Percentiles rank a stretch among this genome's conserved stretches.
Evolutionary conservation across 2,797 vertebrate species (phyloP).

Genomic region (Holocentrus rufus): DNA sequence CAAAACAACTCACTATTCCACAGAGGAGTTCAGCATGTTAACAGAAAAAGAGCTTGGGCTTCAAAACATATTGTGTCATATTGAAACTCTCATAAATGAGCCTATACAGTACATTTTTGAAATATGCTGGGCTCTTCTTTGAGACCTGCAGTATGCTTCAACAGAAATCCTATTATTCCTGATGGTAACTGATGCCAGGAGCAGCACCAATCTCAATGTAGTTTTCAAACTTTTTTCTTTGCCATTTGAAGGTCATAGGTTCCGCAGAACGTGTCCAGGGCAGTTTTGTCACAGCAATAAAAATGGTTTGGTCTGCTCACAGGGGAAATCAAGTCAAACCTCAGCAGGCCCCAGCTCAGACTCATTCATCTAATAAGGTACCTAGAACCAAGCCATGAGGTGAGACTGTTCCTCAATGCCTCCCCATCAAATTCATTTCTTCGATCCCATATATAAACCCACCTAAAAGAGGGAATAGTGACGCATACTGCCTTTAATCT

Average conservation of each 20-base stretch:
- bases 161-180: conserved; percentile 1
- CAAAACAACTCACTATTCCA: conserved; percentile 24
- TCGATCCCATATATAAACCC: neutral
- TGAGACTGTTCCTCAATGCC: conserved; percentile 46
- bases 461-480: conserved; percentile 12
- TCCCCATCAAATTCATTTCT: conserved; percentile 40
- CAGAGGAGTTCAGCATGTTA: conserved; percentile 8
- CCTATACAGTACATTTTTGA: conserved; percentile 8
- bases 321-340: conserved; percentile 76
- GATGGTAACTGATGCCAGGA: conserved; percentile 16
- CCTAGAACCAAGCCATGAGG: conserved; percentile 41
- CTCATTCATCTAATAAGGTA: conserved; percentile 61
- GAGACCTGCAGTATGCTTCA: neutral
- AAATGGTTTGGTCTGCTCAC: conserved; percentile 58
- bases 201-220: conserved; percentile 19
- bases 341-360: conserved; percentile 51
- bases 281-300: conserved; percentile 49
- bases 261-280: conserved; percentile 44
- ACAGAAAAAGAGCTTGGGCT: conserved; percentile 14
- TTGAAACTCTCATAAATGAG: conserved; percentile 15
- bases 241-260: conserved; percentile 41
- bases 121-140: neutral
- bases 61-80: conserved; percentile 20
- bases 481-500: conserved; percentile 1
- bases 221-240: conserved; percentile 35